phyloP scores from a whole-genome alignment of 2,113 vertebrate species.

The Crotalus viridis region DNA sequence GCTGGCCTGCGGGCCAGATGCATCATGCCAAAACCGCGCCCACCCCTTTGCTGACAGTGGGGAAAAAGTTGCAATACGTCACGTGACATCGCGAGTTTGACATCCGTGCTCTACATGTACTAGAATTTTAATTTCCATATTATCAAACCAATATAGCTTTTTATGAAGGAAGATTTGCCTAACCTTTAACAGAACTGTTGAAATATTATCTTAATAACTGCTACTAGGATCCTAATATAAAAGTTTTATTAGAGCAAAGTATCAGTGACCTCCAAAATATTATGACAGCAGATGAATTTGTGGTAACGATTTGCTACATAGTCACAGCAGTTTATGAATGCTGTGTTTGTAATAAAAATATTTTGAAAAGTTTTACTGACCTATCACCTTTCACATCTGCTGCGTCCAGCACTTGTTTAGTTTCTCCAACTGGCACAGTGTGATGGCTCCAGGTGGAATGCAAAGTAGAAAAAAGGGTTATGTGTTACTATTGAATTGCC shows the following conservation, averaged over 20 bases:
- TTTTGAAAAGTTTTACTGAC: neutral
- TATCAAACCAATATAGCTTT: neutral
- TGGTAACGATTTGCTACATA: neutral
- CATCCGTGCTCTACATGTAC: neutral
- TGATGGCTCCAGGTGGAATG: neutral
- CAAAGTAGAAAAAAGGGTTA: neutral
- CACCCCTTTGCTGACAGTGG: no score
- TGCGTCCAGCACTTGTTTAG: neutral
- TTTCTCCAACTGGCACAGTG: neutral
- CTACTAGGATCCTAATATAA: neutral
- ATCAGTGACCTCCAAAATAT: neutral
- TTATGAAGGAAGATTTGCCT: neutral
- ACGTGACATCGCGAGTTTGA: no score
- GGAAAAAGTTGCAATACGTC: no score
- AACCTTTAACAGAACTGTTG: neutral
- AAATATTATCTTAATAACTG: neutral
- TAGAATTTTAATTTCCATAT: neutral
- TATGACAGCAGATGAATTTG: neutral
- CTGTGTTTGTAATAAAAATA: neutral
- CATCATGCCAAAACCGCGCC: no score
- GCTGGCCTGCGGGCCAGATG: no score
- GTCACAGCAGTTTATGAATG: conserved; percentile 18
- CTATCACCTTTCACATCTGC: neutral
- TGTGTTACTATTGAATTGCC: conserved; percentile 33
- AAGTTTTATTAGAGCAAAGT: neutral